phyloP scores from a whole-genome alignment of 2,797 vertebrate species.

The Manis javanica region DNA sequence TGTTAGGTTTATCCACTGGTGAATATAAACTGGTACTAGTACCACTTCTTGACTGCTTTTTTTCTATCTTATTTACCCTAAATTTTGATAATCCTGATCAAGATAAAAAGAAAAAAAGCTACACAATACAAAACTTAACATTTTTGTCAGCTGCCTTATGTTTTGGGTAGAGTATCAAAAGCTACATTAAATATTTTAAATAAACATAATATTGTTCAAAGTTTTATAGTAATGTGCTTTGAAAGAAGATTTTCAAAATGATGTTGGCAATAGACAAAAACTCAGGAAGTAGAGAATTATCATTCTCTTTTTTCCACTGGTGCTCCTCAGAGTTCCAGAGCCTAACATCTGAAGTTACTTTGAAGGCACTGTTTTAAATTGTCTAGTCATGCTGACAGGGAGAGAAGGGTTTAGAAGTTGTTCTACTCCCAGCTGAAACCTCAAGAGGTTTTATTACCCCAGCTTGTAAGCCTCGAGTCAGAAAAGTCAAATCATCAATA shows the following conservation, averaged over 20 bases:
- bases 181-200: constrained; percentile 58
- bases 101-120: not conserved
- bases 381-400: constrained; percentile 17
- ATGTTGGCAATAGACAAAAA: constrained; percentile 23
- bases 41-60: not conserved
- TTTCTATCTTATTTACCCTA: not conserved
- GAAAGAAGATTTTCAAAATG: constrained; percentile 54
- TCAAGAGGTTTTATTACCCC: constrained; percentile 28
- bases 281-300: constrained; percentile 36
- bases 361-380: constrained; percentile 42
- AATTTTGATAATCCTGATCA: constrained; percentile 36
- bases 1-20: not conserved
- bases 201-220: constrained; percentile 5
- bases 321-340: not conserved
- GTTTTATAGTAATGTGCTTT: not conserved
- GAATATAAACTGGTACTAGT: constrained; percentile 15
- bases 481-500: constrained; percentile 31
- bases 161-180: constrained; percentile 49
- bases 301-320: constrained; percentile 20
- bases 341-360: constrained; percentile 38
- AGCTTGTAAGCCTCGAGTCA: constrained; percentile 52
- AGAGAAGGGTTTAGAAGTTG: constrained; percentile 27
- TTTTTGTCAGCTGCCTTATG: not conserved
- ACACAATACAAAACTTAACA: not conserved
- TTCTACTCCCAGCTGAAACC: constrained; percentile 28